A percentile compares a stretch with the other conserved stretches of the same genome.
Evolutionary conservation across 1,140 invertebrate species (phyloP).

Genomic region (Pseudobourletiella spinata): DNA sequence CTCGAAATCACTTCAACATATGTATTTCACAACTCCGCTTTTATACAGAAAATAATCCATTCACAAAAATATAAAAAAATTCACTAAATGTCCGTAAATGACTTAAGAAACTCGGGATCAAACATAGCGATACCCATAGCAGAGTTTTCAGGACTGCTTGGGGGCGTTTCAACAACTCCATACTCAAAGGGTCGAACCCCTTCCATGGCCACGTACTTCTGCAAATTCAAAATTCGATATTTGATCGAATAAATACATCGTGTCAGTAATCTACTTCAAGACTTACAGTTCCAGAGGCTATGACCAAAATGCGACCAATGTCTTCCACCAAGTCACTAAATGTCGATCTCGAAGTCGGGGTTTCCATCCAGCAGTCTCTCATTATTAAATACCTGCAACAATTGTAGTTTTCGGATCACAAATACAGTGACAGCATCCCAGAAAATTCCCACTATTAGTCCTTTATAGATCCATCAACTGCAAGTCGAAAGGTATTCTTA

Average conservation of each 20-base stretch:
- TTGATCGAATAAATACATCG: too few species aligned
- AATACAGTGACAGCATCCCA: too few species aligned
- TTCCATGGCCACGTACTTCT: constrained; percentile 32
- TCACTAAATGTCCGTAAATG: constrained; percentile 2
- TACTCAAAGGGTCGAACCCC: not conserved
- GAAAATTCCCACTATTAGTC: not conserved
- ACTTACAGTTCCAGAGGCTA: constrained; percentile 30
- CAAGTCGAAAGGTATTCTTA: constrained; percentile 46
- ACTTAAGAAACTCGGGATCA: constrained; percentile 31
- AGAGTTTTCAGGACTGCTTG: constrained; percentile 32
- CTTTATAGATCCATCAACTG: not conserved
- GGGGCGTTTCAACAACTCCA: constrained; percentile 24
- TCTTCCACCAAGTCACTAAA: constrained; percentile 81
- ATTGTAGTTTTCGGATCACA: too few species aligned
- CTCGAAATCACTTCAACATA: too few species aligned
- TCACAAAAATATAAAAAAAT: too few species aligned
- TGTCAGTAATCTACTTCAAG: not conserved
- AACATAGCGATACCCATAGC: constrained; percentile 11
- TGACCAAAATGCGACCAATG: constrained; percentile 68
- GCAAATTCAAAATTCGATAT: too few species aligned
- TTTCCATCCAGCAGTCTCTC: constrained; percentile 88
- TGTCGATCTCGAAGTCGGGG: constrained; percentile 71
- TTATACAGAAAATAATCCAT: too few species aligned
- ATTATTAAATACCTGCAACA: constrained; percentile 86
- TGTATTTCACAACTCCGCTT: too few species aligned